Evolutionary conservation across 2,113 vertebrate species (phyloP), one percentile per base, ranked within the genome.

Genomic region (Callospermophilus lateralis): DNA sequence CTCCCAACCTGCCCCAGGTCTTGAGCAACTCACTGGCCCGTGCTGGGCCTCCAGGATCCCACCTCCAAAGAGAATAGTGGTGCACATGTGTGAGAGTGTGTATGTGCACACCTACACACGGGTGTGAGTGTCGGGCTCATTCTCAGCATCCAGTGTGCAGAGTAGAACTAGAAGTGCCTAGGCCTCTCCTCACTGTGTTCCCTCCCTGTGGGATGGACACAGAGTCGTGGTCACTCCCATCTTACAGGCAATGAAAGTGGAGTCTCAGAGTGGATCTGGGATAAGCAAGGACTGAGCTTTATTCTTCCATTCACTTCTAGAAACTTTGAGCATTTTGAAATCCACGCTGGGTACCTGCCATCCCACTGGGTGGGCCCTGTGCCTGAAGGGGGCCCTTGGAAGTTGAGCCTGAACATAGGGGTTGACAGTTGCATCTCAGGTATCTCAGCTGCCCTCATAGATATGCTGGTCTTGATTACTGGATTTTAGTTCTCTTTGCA

Each of bases 121-220:
- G 4, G 26, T 78, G 12, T 30, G 16, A 17, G 3, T 8, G 76
- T 3, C 26, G 1, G 30, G 17, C 55, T 87, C 19, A 3, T 51
- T 61, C 45, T 92, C 32, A 76, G 72, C 58, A 80, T 70, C 78
- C 22, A 0, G 70, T 4, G 4, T 65, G 28, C 39, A 37, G 37
- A 72, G n/a, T 19, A 72, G 24, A 22, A 61, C 34, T 63, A 84
- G 63, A 22, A 84, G 63, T 19, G 11, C 17, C 1, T 17, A 22
- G 28, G 4, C 26, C 79, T 58, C 10, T 24, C 55, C 39, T 89
- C 4, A 0, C 68, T 2, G 1, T 1, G 6, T 67, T 32, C 53
- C 32, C 4, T 58, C 7, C 17, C 42, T 22, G 0, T 51, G 45
- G 70, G 20, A 2, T 76, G 13, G 28, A 6, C 0, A 0, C 6